Conservation (phyloP, 2,888 invertebrate genomes). For the Pyrrhia umbra region DNA sequence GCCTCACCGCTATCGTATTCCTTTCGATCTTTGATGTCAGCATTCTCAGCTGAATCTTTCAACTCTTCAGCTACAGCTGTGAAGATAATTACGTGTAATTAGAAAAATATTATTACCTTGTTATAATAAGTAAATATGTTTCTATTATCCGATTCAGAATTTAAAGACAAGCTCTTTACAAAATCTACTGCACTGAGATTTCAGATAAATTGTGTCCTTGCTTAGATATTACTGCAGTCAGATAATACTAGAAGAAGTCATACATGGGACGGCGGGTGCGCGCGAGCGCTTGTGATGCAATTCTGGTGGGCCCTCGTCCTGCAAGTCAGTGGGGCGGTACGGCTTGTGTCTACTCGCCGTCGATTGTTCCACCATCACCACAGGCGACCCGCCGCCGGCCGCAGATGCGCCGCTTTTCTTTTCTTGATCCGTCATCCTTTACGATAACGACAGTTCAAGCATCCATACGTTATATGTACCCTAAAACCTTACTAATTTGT, state of each 20-base stretch:
- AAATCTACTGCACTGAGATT: background rate
- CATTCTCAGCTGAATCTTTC: constrained; percentile 66
- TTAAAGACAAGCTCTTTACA: too few relatives aligned
- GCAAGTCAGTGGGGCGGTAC: constrained; percentile 72
- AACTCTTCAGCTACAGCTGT: constrained; percentile 75
- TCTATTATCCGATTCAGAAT: too few relatives aligned
- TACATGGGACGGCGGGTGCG: constrained; percentile 80
- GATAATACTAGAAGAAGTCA: constrained; percentile 21
- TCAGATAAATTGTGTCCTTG: background rate
- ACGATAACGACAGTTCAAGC: constrained; percentile 69
- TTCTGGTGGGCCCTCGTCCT: constrained; percentile 69
- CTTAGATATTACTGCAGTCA: background rate
- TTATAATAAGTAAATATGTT: too few relatives aligned
- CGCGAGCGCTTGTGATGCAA: constrained; percentile 75
- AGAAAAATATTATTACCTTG: background rate
- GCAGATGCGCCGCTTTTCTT: constrained; percentile 70
- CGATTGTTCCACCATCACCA: constrained; percentile 76
- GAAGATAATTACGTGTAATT: constrained; percentile 6
- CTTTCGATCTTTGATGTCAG: constrained; percentile 65
- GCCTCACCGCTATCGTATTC: constrained; percentile 69
- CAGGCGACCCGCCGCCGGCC: constrained; percentile 62
- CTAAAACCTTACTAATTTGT: constrained; percentile 75
- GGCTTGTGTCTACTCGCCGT: constrained; percentile 71
- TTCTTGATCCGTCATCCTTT: constrained; percentile 83
- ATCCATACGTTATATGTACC: constrained; percentile 76